A percentile compares a stretch with the other conserved stretches of the same genome.
Evolutionary conservation across 2,888 invertebrate genomes (phyloP).

Genomic region (Smittia aterrima): DNA sequence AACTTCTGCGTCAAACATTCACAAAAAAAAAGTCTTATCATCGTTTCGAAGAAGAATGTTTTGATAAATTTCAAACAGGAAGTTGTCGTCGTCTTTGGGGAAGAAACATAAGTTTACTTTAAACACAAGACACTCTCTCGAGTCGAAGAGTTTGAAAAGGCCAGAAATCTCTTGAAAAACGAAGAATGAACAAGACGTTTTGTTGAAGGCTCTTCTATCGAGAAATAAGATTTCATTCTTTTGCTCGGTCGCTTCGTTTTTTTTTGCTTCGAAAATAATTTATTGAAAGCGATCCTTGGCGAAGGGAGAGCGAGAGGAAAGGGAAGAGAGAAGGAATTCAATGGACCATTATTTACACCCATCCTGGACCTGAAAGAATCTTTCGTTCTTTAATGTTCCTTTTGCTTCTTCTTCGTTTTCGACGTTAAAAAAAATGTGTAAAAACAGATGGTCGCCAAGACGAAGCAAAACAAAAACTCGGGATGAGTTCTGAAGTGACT

Average conservation of each 20-base stretch:
- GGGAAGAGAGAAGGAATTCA: slow-evolving; percentile 30
- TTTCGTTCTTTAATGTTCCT: not conserved
- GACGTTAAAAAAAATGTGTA: slow-evolving; percentile 22
- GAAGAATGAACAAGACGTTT: not conserved
- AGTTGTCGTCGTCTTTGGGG: slow-evolving; percentile 20
- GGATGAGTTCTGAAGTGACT: not conserved
- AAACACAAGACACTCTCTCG: not conserved
- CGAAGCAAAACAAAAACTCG: not conserved
- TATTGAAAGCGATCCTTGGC: slow-evolving; percentile 34
- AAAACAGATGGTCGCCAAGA: slow-evolving; percentile 41
- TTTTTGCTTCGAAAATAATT: slow-evolving; percentile 3
- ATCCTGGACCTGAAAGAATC: slow-evolving; percentile 4
- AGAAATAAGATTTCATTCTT: not conserved
- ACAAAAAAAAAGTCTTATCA: not conserved
- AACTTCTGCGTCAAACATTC: no score
- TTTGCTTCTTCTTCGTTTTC: slow-evolving; percentile 10
- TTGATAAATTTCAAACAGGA: slow-evolving; percentile 41
- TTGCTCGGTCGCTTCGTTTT: not conserved
- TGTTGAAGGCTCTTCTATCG: not conserved
- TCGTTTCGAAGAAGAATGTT: slow-evolving; percentile 5
- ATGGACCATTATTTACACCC: slow-evolving; percentile 37
- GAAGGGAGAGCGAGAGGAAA: slow-evolving; percentile 10
- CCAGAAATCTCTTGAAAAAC: not conserved
- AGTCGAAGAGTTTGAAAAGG: not conserved
- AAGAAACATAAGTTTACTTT: slow-evolving; percentile 28